These are phyloP conservation scores for Coregonus sp. DNA, from an alignment of 2,797 vertebrate genomes.

Conservation along the genomic window DNA sequence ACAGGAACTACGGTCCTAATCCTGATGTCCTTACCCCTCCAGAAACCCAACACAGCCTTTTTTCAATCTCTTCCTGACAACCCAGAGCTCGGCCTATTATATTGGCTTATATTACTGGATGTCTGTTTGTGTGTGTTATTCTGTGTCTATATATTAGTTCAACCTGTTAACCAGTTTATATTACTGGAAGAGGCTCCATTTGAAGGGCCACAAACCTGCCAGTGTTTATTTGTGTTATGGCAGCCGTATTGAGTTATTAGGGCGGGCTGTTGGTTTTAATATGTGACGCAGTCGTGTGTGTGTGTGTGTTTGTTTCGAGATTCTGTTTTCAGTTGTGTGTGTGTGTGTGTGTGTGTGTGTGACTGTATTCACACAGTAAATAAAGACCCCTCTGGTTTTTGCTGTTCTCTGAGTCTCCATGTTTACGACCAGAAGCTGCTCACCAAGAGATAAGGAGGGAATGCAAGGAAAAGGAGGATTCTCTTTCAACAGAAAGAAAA, in stretches of 20 bases:
- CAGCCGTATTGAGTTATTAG: slow-evolving; percentile 3
- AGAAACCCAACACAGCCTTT: background rate
- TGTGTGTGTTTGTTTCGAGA: background rate
- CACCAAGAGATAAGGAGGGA: slow-evolving; percentile 1
- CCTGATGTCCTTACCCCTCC: background rate
- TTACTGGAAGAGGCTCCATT: background rate
- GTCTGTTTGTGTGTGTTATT: background rate
- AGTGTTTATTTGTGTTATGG: slow-evolving; percentile 5
- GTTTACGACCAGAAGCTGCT: slow-evolving; percentile 12
- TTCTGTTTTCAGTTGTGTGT: background rate
- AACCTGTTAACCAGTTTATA: background rate
- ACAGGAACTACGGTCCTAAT: background rate
- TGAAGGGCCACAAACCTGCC: slow-evolving; percentile 8
- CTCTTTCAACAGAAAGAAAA: background rate
- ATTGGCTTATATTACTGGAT: background rate
- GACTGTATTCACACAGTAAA: background rate
- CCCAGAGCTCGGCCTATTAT: background rate
- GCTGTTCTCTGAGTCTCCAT: background rate
- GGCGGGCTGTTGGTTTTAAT: background rate
- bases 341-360: background rate
- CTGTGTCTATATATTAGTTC: background rate
- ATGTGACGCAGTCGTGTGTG: background rate
- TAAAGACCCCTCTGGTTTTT: too few relatives aligned
- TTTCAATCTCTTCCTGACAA: background rate
- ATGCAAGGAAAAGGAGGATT: background rate